phyloP scores from a whole-genome alignment of 2,113 vertebrate species.

The Progne subis region DNA sequence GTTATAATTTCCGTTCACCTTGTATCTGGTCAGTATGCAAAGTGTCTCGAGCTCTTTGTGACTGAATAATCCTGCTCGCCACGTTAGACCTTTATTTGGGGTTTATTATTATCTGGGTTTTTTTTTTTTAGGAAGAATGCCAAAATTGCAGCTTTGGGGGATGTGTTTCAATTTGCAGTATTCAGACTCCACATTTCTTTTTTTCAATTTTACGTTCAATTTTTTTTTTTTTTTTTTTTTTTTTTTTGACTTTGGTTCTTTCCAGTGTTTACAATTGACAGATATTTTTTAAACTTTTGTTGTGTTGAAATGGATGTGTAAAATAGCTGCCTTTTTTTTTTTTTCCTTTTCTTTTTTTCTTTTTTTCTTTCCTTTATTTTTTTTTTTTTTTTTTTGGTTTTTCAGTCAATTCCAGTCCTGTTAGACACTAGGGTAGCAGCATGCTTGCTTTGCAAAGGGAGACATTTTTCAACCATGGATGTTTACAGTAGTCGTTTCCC shows the following conservation, averaged over 20 bases:
- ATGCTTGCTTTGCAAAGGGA: conserved; percentile 83
- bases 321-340: conserved; percentile 78
- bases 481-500: conserved; percentile 76
- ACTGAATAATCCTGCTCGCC: conserved; percentile 69
- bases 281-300: conserved; percentile 67
- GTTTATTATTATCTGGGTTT: neutral
- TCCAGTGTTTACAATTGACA: conserved; percentile 82
- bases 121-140: conserved; percentile 68
- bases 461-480: conserved; percentile 62
- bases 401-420: conserved; percentile 58
- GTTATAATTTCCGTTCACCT: conserved; percentile 76
- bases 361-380: too few species aligned
- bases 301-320: conserved; percentile 84
- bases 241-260: too few species aligned
- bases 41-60: conserved; percentile 68
- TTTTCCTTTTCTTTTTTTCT: too few species aligned
- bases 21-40: conserved; percentile 74
- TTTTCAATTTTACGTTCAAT: neutral
- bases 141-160: conserved; percentile 72
- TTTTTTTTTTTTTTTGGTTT: neutral
- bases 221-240: neutral
- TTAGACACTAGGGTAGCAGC: conserved; percentile 72
- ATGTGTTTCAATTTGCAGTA: conserved; percentile 78
- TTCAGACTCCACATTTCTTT: conserved; percentile 63
- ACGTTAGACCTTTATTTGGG: conserved; percentile 20